A percentile compares a stretch with the other conserved stretches of the same genome.
Evolutionary conservation across 2,888 invertebrate genomes (phyloP).

Genomic region (Lasioglossum vierecki): DNA sequence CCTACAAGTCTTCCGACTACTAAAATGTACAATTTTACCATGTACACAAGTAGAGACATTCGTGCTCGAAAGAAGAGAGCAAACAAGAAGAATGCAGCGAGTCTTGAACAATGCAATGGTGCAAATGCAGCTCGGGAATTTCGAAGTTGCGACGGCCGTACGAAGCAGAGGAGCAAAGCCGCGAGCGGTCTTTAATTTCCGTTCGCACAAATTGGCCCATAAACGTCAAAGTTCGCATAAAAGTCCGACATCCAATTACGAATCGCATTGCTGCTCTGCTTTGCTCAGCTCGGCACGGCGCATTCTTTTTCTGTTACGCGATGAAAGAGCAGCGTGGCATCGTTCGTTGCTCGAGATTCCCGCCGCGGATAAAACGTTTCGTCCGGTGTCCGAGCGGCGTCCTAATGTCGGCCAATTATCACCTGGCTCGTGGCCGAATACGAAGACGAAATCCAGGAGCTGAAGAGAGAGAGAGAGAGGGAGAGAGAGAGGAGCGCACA

Average conservation of each 20-base stretch:
- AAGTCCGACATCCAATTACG: conserved; percentile 1
- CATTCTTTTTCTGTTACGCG: neutral
- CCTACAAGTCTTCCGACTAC: no score
- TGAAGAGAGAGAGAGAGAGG: neutral
- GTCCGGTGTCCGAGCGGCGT: neutral
- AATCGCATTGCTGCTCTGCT: neutral
- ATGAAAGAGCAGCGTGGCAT: neutral
- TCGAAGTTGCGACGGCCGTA: neutral
- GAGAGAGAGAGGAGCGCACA: no score
- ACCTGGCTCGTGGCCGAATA: neutral
- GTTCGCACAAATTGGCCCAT: neutral
- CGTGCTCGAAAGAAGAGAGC: neutral
- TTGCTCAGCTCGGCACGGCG: neutral
- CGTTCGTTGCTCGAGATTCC: neutral
- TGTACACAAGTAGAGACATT: neutral
- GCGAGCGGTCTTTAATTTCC: neutral
- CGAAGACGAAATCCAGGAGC: neutral
- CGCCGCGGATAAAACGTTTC: neutral
- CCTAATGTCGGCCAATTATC: conserved; percentile 25
- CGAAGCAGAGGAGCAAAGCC: neutral
- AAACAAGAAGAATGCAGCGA: neutral
- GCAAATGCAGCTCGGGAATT: neutral
- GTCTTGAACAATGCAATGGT: neutral
- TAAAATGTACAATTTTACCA: no score
- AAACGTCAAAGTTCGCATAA: conserved; percentile 3